Evolutionary conservation across 2,888 invertebrate genomes (phyloP).

Genomic region (Clanis bilineata): DNA sequence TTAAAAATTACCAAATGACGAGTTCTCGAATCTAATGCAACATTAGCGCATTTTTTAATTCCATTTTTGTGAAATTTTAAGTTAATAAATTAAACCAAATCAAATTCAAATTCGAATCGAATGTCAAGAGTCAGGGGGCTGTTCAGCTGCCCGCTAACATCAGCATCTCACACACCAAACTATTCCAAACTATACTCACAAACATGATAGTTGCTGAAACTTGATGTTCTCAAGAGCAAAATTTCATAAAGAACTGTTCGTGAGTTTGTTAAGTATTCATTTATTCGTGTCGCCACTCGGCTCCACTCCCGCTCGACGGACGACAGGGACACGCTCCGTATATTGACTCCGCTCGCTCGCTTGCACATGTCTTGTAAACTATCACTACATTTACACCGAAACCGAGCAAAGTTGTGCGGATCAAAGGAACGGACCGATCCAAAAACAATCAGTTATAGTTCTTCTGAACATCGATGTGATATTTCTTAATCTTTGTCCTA

Average conservation of each 20-base stretch:
- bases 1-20: too few relatives aligned
- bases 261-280: conserved; percentile 3
- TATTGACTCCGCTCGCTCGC: neutral
- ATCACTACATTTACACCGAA: neutral
- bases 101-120: too few relatives aligned
- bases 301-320: neutral
- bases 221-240: neutral
- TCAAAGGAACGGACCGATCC: neutral
- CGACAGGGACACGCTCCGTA: neutral
- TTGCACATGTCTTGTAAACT: neutral
- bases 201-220: neutral
- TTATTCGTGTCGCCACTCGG: conserved; percentile 1
- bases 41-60: too few relatives aligned
- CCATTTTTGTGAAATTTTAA: too few relatives aligned
- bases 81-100: too few relatives aligned
- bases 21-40: too few relatives aligned
- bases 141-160: neutral
- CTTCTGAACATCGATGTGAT: too few relatives aligned
- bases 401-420: neutral
- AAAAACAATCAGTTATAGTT: neutral
- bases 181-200: neutral
- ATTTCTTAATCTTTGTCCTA: too few relatives aligned
- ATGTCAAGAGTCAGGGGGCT: neutral
- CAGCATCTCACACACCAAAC: neutral
- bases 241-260: conserved; percentile 13